Conservation (phyloP, 1,140 invertebrate genomes). For the Lucilia sericata region DNA sequence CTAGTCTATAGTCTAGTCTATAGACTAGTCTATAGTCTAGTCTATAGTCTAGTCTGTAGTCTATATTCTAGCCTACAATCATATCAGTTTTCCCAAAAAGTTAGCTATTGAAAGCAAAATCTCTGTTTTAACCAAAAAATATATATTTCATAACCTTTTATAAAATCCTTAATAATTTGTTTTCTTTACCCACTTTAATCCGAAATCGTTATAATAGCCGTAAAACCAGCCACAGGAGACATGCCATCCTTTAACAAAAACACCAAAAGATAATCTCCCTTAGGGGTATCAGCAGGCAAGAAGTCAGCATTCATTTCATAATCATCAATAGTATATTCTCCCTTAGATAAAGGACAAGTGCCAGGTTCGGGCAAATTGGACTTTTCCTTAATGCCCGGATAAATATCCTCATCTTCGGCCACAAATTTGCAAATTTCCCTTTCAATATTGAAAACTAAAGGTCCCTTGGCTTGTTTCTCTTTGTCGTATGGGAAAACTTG, state of each 20-base stretch:
- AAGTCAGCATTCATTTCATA: not conserved
- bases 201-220: not conserved
- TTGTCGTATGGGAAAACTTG: not conserved
- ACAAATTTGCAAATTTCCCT: slow-evolving; percentile 59
- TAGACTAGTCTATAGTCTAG: too few species aligned
- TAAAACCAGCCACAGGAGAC: not conserved
- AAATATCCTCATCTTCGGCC: slow-evolving; percentile 57
- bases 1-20: too few species aligned
- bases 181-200: not conserved
- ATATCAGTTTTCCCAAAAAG: too few species aligned
- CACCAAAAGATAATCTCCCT: not conserved
- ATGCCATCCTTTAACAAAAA: not conserved
- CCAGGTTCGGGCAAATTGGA: slow-evolving; percentile 55
- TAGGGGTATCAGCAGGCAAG: not conserved
- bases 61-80: too few species aligned
- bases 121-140: too few species aligned
- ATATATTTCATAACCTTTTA: too few species aligned
- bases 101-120: too few species aligned
- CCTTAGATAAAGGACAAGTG: slow-evolving; percentile 56
- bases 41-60: too few species aligned
- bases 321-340: not conserved
- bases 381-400: slow-evolving; percentile 52
- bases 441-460: slow-evolving; percentile 54
- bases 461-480: not conserved
- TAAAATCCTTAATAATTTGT: too few species aligned